Conservation (phyloP, 2,888 invertebrate species). For the Diloba caeruleocephala region DNA sequence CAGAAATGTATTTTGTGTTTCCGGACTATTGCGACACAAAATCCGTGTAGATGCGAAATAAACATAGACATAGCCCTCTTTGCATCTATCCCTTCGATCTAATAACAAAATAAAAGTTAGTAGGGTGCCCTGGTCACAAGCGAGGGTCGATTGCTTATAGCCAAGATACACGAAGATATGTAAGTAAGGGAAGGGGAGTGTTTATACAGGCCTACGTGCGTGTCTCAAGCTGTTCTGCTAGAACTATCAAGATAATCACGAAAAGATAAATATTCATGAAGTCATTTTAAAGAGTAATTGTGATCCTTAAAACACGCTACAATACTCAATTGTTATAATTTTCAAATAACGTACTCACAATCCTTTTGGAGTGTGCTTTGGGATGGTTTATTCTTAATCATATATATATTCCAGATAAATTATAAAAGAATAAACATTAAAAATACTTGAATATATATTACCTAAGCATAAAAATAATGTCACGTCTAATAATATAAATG, state of each 20-base stretch:
- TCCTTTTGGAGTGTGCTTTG: not conserved
- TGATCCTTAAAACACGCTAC: slow-evolving; percentile 26
- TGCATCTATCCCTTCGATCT: slow-evolving; percentile 71
- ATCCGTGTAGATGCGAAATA: slow-evolving; percentile 40
- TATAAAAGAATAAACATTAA: no score
- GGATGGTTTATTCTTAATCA: slow-evolving; percentile 17
- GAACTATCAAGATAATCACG: slow-evolving; percentile 13
- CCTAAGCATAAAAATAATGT: not conserved
- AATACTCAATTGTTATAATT: slow-evolving; percentile 4
- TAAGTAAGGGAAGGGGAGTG: slow-evolving; percentile 54
- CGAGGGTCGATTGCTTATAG: slow-evolving; percentile 67
- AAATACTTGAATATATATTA: no score
- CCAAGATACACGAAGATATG: slow-evolving; percentile 59
- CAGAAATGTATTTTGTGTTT: slow-evolving; percentile 28
- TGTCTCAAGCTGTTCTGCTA: slow-evolving; percentile 26
- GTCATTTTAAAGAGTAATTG: slow-evolving; percentile 33
- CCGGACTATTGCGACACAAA: slow-evolving; percentile 30
- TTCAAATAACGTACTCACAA: slow-evolving; percentile 3
- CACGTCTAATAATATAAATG: not conserved
- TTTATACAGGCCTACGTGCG: slow-evolving; percentile 34
- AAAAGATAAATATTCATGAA: slow-evolving; percentile 39
- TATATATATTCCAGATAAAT: not conserved
- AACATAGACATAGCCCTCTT: slow-evolving; percentile 60
- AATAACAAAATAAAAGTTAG: slow-evolving; percentile 84
- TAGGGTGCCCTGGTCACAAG: slow-evolving; percentile 81